Percentiles rank a stretch among this genome's conserved stretches.
These are phyloP conservation scores for Notamacropus eugenii DNA, from an alignment of 2,797 vertebrate genomes.

Conservation along the genomic window DNA sequence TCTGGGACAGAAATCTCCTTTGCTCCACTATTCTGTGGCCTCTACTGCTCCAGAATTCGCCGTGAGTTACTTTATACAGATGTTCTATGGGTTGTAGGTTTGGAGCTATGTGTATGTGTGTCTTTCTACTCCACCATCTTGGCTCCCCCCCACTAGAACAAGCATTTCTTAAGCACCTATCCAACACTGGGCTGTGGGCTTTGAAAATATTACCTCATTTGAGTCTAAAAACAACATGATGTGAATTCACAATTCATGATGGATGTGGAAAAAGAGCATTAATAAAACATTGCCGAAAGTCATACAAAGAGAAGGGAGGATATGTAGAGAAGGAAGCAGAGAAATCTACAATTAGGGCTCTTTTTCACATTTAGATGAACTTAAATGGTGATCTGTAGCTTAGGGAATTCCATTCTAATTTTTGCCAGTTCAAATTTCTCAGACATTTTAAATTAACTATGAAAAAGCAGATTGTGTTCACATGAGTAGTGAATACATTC, in stretches of 20 bases:
- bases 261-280: not conserved
- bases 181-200: not conserved
- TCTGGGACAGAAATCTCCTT: no score
- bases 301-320: not conserved
- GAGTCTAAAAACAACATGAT: not conserved
- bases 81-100: no score
- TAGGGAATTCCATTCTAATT: not conserved
- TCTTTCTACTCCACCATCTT: no score
- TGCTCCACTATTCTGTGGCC: no score
- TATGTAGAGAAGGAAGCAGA: not conserved
- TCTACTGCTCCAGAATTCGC: no score
- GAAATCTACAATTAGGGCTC: not conserved
- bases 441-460: no score
- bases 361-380: not conserved
- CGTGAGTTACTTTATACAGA: no score
- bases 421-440: not conserved
- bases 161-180: not conserved
- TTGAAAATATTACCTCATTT: not conserved
- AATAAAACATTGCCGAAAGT: not conserved
- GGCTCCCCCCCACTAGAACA: not conserved
- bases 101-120: no score
- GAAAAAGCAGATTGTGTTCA: not conserved
- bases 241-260: not conserved
- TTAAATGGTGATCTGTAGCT: not conserved
- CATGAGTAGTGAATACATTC: not conserved